These are phyloP conservation scores for Pseudomyrmex flavicornis DNA, from an alignment of 1,140 invertebrate genomes.

Conservation along the genomic window DNA sequence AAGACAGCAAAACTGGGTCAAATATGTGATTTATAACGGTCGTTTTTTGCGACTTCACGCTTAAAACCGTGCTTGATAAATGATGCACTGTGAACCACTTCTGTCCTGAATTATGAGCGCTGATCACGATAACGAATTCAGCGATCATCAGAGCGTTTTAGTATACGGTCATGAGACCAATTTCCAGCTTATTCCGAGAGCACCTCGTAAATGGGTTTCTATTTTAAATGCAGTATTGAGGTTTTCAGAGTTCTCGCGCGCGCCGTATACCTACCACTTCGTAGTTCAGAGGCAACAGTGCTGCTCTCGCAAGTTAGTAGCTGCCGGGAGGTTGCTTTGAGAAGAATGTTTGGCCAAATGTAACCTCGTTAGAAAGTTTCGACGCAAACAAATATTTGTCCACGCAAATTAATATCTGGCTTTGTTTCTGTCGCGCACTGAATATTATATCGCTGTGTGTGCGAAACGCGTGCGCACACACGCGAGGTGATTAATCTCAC, in stretches of 20 bases:
- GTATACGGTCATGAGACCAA: not conserved
- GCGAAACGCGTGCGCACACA: not conserved
- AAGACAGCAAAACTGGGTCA: not conserved
- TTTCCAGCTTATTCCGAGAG: not conserved
- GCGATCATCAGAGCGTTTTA: constrained; percentile 16
- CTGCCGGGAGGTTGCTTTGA: constrained; percentile 22
- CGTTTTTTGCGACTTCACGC: not conserved
- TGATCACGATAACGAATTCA: constrained; percentile 20
- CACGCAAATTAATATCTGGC: constrained; percentile 55
- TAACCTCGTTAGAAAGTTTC: constrained; percentile 57
- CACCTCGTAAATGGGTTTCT: constrained; percentile 9
- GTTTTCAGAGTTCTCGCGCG: constrained; percentile 34
- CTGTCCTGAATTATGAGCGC: not conserved
- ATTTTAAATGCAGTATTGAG: constrained; percentile 1
- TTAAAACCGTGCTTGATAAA: constrained; percentile 27
- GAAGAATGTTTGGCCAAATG: constrained; percentile 41
- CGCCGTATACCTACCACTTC: constrained; percentile 33
- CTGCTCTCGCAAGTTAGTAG: constrained; percentile 11
- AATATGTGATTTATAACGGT: constrained; percentile 13
- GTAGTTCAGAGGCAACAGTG: constrained; percentile 23
- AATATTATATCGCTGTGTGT: not conserved
- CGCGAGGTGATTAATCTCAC: constrained; percentile 37
- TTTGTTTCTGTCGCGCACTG: constrained; percentile 29
- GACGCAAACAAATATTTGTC: constrained; percentile 45
- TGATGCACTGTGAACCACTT: not conserved